A percentile compares a stretch with the other conserved stretches of the same genome.
phyloP scores from a whole-genome alignment of 1,140 invertebrate genomes.

The Adelges cooleyi region DNA sequence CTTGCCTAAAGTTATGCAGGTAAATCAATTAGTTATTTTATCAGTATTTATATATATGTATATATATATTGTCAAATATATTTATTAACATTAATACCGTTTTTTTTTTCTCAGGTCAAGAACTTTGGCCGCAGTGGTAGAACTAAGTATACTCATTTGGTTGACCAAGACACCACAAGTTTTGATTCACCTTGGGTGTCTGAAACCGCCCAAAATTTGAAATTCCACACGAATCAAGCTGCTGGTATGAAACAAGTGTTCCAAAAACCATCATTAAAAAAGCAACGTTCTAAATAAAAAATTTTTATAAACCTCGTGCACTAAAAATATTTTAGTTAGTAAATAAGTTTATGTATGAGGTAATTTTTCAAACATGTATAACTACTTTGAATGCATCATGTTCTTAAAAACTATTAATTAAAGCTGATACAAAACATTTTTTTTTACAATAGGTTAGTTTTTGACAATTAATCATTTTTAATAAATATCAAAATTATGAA shows the following conservation, averaged over 20 bases:
- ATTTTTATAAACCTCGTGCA: too few relatives aligned
- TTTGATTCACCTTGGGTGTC: conserved; percentile 95
- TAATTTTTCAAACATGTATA: too few relatives aligned
- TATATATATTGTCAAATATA: too few relatives aligned
- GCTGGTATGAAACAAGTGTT: conserved; percentile 95
- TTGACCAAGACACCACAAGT: conserved; percentile 97
- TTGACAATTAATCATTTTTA: too few relatives aligned
- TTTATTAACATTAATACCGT: not conserved
- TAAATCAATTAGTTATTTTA: conserved; percentile 33
- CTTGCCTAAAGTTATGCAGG: conserved; percentile 98
- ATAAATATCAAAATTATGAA: too few relatives aligned
- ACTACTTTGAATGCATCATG: too few relatives aligned
- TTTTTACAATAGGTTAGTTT: too few relatives aligned
- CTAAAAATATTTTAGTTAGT: too few relatives aligned
- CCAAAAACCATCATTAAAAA: conserved; percentile 67
- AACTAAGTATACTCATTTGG: conserved; percentile 98
- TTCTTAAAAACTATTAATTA: too few relatives aligned
- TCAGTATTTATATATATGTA: too few relatives aligned
- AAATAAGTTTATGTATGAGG: too few relatives aligned
- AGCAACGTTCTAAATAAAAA: conserved; percentile 35
- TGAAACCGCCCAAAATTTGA: conserved; percentile 78
- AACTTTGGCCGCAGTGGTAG: conserved; percentile 97
- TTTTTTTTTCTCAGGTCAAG: conserved; percentile 58
- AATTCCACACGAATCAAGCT: conserved; percentile 78
- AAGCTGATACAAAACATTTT: too few relatives aligned